Conservation (phyloP, 2,113 vertebrate species). For the Pomatorhinus ruficollis region DNA sequence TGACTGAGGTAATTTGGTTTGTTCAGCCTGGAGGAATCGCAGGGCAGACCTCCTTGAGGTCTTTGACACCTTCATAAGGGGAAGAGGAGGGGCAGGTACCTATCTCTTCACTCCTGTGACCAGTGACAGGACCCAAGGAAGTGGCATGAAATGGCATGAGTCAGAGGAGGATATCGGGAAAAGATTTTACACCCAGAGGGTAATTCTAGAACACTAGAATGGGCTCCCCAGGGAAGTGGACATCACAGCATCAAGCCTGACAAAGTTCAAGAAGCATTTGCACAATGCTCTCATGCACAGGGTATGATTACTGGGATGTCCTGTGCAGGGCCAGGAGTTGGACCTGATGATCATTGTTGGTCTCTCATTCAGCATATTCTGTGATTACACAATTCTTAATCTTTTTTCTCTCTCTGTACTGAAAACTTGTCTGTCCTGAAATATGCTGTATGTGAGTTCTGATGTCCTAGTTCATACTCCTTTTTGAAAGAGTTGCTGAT, state of each 20-base stretch:
- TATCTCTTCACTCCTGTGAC: neutral
- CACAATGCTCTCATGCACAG: neutral
- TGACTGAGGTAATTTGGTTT: neutral
- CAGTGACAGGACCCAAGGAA: neutral
- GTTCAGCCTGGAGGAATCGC: neutral
- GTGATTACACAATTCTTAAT: neutral
- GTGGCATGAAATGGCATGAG: neutral
- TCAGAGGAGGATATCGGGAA: neutral
- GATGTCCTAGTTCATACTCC: neutral
- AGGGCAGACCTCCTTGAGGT: neutral
- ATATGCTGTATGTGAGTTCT: neutral
- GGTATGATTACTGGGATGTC: neutral
- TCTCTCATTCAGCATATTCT: neutral
- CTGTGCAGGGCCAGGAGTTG: neutral
- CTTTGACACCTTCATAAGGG: neutral
- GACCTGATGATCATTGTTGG: accelerated
- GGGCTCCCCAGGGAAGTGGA: neutral
- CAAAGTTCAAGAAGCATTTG: neutral
- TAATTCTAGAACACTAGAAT: neutral
- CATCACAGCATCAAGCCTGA: neutral
- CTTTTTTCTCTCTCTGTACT: neutral
- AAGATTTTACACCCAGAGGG: neutral
- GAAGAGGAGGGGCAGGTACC: neutral
- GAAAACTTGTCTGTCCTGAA: neutral
- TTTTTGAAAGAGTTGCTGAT: neutral